Percentiles rank a stretch among this genome's conserved stretches.
Evolutionary conservation across 2,888 invertebrate genomes (phyloP).

Genomic region (Buathra laborator): DNA sequence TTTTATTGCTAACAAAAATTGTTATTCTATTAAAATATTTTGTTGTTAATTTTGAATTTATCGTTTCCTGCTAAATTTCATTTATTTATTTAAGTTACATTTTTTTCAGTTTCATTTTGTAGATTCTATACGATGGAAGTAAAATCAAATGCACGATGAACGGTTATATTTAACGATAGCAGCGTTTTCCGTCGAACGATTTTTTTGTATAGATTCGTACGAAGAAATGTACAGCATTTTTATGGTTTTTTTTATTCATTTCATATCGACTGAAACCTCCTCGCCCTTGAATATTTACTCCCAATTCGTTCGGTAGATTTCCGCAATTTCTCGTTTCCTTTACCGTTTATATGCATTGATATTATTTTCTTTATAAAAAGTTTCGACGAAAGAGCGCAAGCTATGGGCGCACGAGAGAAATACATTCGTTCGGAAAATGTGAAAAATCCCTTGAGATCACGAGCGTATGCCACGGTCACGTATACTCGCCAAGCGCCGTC

Average conservation of each 20-base stretch:
- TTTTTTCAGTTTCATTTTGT: too few relatives aligned
- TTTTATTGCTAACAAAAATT: too few relatives aligned
- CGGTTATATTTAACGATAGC: too few relatives aligned
- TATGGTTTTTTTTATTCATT: background rate
- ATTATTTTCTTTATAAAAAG: background rate
- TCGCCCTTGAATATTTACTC: background rate
- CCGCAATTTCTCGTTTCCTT: background rate
- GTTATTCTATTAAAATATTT: too few relatives aligned
- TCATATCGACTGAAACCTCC: background rate
- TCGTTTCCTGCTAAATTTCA: too few relatives aligned
- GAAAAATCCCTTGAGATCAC: conserved; percentile 42
- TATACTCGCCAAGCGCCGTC: conserved; percentile 26
- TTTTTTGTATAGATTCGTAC: too few relatives aligned
- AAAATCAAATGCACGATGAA: too few relatives aligned
- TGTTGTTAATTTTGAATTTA: too few relatives aligned
- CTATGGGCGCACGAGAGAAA: background rate
- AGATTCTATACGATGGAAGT: too few relatives aligned
- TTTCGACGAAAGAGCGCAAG: background rate
- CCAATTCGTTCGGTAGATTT: background rate
- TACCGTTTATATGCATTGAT: background rate
- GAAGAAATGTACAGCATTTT: too few relatives aligned
- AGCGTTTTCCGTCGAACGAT: too few relatives aligned
- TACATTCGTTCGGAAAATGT: conserved; percentile 16
- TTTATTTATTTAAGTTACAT: too few relatives aligned
- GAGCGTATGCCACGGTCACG: conserved; percentile 51